phyloP scores from a whole-genome alignment of 2,797 vertebrate species.

The Tokudaia tokunoshimensis region DNA sequence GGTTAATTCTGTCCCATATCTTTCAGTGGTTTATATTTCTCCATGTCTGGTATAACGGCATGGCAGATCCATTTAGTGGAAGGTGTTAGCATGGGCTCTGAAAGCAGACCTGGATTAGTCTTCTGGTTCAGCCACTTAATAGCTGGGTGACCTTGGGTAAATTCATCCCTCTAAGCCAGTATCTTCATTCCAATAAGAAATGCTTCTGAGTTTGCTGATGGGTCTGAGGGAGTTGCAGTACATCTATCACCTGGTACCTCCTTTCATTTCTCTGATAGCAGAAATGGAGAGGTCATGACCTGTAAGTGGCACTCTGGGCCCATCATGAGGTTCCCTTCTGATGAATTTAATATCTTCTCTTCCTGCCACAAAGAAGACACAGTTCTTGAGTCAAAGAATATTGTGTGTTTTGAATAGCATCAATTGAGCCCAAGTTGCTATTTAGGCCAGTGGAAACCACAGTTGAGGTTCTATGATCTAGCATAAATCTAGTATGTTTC shows the following conservation, averaged over 20 bases:
- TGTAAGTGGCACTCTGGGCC: neutral
- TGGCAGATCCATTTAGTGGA: neutral
- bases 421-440: neutral
- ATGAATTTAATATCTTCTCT: neutral
- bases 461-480: neutral
- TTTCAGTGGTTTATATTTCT: constrained; percentile 33
- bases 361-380: constrained; percentile 3
- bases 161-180: neutral
- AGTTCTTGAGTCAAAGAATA: neutral
- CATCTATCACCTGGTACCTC: neutral
- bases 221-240: neutral
- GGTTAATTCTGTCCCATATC: neutral
- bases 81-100: constrained; percentile 1
- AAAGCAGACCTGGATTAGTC: neutral
- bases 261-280: neutral
- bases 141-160: constrained; percentile 52
- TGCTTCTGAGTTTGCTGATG: neutral
- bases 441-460: neutral
- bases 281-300: neutral
- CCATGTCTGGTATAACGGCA: neutral
- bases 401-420: neutral
- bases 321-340: neutral
- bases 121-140: constrained; percentile 28
- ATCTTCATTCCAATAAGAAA: neutral
- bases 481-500: neutral